Base-by-base conservation (phyloP, 2,113 vertebrate genomes). In the Pomatorhinus ruficollis region DNA sequence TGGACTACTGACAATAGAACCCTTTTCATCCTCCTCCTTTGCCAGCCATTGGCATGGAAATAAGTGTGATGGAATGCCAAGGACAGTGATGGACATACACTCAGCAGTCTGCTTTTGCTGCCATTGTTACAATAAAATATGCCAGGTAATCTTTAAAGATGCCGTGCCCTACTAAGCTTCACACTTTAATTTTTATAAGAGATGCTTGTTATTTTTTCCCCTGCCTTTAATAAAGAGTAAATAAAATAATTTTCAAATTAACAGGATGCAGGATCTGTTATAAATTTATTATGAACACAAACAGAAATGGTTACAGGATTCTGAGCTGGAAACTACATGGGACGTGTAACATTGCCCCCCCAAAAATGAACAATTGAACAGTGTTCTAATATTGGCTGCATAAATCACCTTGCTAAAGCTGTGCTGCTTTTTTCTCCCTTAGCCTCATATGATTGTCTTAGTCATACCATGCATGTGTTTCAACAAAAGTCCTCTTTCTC, bases 141-240 rank as follows among this genome's bases (percentile, higher is more conserved):
- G 47, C 8, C 21, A 45, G 15, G 5, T 30, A 40, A 63, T 49
- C 17, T 87, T 53, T 35, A n/a, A 69, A 64, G 30, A 53, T 33
- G 2, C 15, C 44, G 23, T 35, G 5, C 24, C 42, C n/a, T 70
- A 24, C 21, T 45, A 44, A 42, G 9, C 31, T 54, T 66, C 21
- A 22, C 7, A 14, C n/a, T 96, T 77, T n/a, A 40, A 6, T 60
- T 60, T 75, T 79, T 64, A 5, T 49, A n/a, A 65, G 21, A 68
- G 23, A 61, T 47, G 10, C 1, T 59, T 61, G 3, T 10, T 49
- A 20, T 5, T 30, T 44, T 21, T 4, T 0, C 3, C 6, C 10
- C 28, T 14, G 12, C 4, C 14, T 74, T 81, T 81, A 56, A 56
- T n/a, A 45, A 66, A 66, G 33, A 85, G 10, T 20, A 85, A 69